Conservation (phyloP, 2,113 vertebrate species). For the Thymallus thymallus region DNA sequence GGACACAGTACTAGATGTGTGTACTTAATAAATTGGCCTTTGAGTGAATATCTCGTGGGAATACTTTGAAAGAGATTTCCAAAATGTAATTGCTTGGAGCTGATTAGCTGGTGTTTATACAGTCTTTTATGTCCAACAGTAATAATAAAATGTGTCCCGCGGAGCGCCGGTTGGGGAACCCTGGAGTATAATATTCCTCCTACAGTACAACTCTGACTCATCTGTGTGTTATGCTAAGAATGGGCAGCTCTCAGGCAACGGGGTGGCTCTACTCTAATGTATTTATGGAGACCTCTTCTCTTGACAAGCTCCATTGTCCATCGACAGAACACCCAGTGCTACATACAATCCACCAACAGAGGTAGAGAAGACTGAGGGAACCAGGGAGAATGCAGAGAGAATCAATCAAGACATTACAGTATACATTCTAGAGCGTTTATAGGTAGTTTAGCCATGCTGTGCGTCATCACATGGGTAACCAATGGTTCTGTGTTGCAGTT, state of each 20-base stretch:
- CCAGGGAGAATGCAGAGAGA: background rate
- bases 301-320: background rate
- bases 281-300: conserved; percentile 1
- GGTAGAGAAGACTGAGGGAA: background rate
- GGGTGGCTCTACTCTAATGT: background rate
- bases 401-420: background rate
- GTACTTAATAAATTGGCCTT: no score
- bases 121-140: no score
- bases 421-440: no score
- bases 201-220: background rate
- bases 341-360: background rate
- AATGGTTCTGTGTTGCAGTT: no score
- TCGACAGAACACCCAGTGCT: background rate
- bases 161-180: background rate
- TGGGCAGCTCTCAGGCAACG: background rate
- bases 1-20: no score
- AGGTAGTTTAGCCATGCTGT: no score
- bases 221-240: background rate
- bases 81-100: no score
- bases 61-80: no score
- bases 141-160: no score
- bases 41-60: no score
- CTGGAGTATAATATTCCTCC: background rate
- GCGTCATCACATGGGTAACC: no score
- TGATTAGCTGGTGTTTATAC: no score